Evolutionary conservation across 1,140 invertebrate genomes (phyloP).

Genomic region (Periplaneta americana): DNA sequence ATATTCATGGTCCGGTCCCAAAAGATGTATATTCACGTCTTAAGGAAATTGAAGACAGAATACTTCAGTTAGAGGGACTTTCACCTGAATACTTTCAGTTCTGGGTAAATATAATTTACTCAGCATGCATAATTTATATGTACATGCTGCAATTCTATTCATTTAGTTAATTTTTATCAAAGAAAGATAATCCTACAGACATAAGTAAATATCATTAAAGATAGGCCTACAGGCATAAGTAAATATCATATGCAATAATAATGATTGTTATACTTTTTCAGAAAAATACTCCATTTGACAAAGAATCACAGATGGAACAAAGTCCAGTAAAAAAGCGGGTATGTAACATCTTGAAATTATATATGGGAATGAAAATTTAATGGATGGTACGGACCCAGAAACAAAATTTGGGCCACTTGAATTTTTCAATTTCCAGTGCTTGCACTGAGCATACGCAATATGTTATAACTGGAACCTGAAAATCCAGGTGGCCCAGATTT

Average conservation of each 20-base stretch:
- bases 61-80: constrained; percentile 57
- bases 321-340: not conserved
- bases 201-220: no score
- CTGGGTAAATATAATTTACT: constrained; percentile 43
- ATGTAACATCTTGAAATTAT: not conserved
- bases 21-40: constrained; percentile 54
- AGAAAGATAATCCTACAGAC: no score
- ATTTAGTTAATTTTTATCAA: no score
- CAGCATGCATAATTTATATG: not conserved
- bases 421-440: no score
- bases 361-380: not conserved
- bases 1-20: constrained; percentile 44
- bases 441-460: no score
- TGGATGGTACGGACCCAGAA: not conserved
- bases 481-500: no score
- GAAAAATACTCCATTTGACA: not conserved
- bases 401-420: no score
- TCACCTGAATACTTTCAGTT: constrained; percentile 64
- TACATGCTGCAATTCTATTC: no score
- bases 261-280: no score
- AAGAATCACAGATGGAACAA: not conserved
- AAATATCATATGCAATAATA: no score
- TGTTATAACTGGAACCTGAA: no score
- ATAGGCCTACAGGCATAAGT: no score
- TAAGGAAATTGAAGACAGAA: constrained; percentile 58